These are phyloP conservation scores for Sula dactylatra DNA, from an alignment of 2,113 vertebrate species.

Conservation along the genomic window DNA sequence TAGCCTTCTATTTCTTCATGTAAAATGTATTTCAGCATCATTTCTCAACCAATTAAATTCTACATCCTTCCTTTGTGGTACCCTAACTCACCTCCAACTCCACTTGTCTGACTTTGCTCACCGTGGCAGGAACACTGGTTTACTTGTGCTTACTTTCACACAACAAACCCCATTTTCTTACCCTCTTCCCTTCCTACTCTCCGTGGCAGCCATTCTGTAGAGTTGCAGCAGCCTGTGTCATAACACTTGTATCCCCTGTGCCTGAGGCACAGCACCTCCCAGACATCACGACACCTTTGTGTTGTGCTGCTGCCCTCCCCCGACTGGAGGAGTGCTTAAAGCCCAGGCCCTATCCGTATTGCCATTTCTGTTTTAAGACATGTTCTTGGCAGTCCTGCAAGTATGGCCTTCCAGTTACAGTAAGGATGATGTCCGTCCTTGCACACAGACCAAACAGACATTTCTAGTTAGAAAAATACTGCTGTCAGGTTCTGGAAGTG, in stretches of 20 bases:
- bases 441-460: background rate
- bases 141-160: background rate
- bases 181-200: background rate
- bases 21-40: background rate
- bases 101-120: background rate
- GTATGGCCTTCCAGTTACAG: background rate
- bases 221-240: background rate
- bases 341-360: background rate
- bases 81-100: background rate
- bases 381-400: background rate
- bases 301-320: background rate
- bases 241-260: background rate
- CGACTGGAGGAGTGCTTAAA: background rate
- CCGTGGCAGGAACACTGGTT: background rate
- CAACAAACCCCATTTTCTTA: background rate
- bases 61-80: background rate
- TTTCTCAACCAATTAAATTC: background rate
- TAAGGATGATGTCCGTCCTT: background rate
- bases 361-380: background rate
- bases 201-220: background rate
- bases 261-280: background rate
- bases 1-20: background rate
- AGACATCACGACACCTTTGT: accelerated
- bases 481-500: background rate
- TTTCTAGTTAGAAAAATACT: background rate